Evolutionary conservation across 1,140 invertebrate genomes (phyloP).

Genomic region (Nephila pilipes): DNA sequence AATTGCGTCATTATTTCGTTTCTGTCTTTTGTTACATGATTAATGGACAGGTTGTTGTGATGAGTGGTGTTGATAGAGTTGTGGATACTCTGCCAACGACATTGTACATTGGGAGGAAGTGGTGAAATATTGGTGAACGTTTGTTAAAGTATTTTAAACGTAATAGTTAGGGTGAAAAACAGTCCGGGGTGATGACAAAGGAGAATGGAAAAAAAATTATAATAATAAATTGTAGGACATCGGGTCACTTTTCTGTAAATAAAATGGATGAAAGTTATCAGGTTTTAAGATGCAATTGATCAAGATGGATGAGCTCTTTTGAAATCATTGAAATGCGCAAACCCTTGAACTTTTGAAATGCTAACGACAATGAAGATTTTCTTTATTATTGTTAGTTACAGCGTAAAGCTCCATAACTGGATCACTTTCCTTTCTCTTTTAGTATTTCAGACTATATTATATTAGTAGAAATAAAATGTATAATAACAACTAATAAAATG

Average conservation of each 20-base stretch:
- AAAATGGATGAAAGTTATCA: background rate
- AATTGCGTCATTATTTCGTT: conserved; percentile 17
- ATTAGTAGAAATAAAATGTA: too few relatives aligned
- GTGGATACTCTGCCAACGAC: background rate
- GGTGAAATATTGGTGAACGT: conserved; percentile 22
- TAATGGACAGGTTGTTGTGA: conserved; percentile 46
- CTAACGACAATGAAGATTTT: too few relatives aligned
- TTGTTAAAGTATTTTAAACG: background rate
- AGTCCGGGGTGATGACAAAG: background rate
- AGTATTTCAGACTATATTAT: too few relatives aligned
- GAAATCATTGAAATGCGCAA: background rate
- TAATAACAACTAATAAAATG: too few relatives aligned
- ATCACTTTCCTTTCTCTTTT: too few relatives aligned
- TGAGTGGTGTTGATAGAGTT: background rate
- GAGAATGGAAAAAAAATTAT: background rate
- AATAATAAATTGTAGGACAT: background rate
- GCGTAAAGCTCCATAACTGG: too few relatives aligned
- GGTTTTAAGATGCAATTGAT: background rate
- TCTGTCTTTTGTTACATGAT: conserved; percentile 58
- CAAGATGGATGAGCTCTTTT: background rate
- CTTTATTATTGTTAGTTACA: too few relatives aligned
- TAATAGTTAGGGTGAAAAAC: background rate
- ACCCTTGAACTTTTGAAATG: too few relatives aligned
- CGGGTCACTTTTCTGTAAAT: background rate
- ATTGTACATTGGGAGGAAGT: background rate